A percentile compares a stretch with the other conserved stretches of the same genome.
phyloP scores from a whole-genome alignment of 2,113 vertebrate species.

The Chaetodon trifascialis region DNA sequence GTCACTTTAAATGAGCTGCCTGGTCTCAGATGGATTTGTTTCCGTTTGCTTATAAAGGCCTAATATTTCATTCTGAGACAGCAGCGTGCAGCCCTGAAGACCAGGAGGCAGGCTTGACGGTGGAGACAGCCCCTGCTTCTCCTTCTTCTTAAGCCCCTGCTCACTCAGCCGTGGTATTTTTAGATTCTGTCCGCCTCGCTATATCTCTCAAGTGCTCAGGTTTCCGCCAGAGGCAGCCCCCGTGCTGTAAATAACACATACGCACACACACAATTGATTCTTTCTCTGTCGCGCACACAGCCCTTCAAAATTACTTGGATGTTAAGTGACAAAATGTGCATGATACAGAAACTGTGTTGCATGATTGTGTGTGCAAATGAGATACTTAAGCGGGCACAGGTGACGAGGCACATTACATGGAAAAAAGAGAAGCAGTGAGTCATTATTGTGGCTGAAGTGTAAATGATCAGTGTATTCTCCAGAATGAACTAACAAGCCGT shows the following conservation, averaged over 20 bases:
- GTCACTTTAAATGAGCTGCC: constrained; percentile 69
- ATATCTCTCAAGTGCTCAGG: constrained; percentile 69
- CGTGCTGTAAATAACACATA: constrained; percentile 54
- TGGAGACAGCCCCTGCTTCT: constrained; percentile 55
- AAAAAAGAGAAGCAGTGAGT: background rate
- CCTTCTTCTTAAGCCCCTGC: constrained; percentile 50
- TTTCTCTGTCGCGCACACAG: constrained; percentile 6
- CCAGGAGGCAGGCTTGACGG: constrained; percentile 51
- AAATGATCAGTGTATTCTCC: background rate
- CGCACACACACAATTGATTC: constrained; percentile 11
- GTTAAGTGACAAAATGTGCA: constrained; percentile 23
- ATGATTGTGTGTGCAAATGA: background rate
- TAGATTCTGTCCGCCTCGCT: constrained; percentile 74
- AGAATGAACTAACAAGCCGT: background rate
- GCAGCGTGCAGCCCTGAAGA: constrained; percentile 42
- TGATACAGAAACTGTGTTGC: background rate
- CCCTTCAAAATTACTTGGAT: constrained; percentile 23
- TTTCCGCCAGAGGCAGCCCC: constrained; percentile 61
- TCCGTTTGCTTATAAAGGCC: constrained; percentile 58
- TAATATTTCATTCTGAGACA: constrained; percentile 59
- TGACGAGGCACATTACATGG: constrained; percentile 2
- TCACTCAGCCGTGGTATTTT: constrained; percentile 76
- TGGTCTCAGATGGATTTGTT: constrained; percentile 62
- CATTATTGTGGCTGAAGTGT: constrained; percentile 12
- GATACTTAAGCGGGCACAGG: background rate